These are phyloP conservation scores for Eublepharis macularius DNA, from an alignment of 2,113 vertebrate genomes.

Conservation along the genomic window DNA sequence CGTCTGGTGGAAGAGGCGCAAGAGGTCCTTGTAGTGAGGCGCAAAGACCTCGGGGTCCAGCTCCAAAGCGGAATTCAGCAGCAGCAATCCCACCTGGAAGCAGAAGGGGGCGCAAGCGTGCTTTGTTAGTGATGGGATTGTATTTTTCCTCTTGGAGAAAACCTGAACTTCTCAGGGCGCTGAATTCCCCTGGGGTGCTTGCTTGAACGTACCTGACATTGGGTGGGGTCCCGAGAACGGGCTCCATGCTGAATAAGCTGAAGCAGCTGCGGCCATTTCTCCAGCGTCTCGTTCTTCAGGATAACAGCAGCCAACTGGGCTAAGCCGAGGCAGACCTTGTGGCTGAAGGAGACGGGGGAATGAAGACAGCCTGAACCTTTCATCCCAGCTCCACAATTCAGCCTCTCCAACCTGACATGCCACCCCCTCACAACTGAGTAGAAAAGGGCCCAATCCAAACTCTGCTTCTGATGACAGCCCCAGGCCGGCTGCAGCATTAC, in stretches of 20 bases:
- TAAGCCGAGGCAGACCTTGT: slow-evolving; percentile 83
- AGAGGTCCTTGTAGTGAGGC: slow-evolving; percentile 80
- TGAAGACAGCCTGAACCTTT: no score
- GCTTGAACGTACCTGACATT: slow-evolving; percentile 76
- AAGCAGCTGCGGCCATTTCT: slow-evolving; percentile 86
- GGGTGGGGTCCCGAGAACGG: slow-evolving; percentile 75
- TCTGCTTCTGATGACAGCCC: background rate
- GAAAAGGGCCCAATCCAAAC: background rate
- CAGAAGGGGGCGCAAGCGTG: background rate
- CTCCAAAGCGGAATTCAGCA: slow-evolving; percentile 84
- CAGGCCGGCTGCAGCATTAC: no score
- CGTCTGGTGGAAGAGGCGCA: slow-evolving; percentile 77
- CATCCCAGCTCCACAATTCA: no score
- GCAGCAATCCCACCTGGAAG: slow-evolving; percentile 82
- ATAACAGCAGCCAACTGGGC: slow-evolving; percentile 86
- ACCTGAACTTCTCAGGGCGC: no score
- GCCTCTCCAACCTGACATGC: background rate
- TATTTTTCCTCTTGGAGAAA: no score
- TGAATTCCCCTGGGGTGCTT: background rate
- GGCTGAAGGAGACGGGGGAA: slow-evolving; percentile 64
- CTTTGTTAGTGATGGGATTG: no score
- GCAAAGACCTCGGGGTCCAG: slow-evolving; percentile 81
- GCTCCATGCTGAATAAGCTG: slow-evolving; percentile 81
- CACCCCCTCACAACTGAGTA: no score
- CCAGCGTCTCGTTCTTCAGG: slow-evolving; percentile 85